phyloP scores from a whole-genome alignment of 2,797 vertebrate genomes.

The Petrocephalus schoutedeni region DNA sequence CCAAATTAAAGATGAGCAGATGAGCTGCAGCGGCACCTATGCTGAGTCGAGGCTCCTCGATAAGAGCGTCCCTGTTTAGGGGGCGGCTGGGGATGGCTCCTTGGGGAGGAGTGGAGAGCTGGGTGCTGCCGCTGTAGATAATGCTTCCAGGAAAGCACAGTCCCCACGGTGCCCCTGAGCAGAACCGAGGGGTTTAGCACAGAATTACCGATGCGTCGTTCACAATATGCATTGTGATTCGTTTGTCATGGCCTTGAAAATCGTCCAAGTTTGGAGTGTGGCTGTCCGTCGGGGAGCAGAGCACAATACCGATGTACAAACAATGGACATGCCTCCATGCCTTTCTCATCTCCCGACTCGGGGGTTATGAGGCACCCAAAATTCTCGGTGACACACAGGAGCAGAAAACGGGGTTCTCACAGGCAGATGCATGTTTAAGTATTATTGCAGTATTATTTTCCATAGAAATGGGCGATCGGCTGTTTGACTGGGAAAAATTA shows the following conservation, averaged over 20 bases:
- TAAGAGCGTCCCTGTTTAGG: neutral
- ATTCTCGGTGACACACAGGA: neutral
- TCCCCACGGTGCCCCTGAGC: neutral
- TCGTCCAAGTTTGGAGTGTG: neutral
- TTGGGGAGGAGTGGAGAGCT: neutral
- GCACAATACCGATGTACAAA: neutral
- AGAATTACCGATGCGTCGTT: neutral
- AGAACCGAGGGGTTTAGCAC: neutral
- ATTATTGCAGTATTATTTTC: conserved; percentile 10
- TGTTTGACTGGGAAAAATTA: conserved; percentile 8
- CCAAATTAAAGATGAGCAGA: neutral
- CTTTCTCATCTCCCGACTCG: neutral
- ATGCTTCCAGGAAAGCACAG: neutral
- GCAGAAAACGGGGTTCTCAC: neutral
- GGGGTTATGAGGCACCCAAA: neutral
- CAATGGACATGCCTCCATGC: neutral
- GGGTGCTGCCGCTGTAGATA: neutral
- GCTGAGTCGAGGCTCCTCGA: neutral
- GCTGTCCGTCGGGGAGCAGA: neutral
- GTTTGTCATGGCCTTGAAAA: neutral
- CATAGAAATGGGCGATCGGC: conserved; percentile 6
- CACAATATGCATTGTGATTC: neutral
- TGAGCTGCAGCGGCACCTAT: neutral
- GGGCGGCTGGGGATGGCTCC: neutral
- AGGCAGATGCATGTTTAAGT: neutral